Conservation (phyloP, 2,797 vertebrate species). For the Champsocephalus esox region DNA sequence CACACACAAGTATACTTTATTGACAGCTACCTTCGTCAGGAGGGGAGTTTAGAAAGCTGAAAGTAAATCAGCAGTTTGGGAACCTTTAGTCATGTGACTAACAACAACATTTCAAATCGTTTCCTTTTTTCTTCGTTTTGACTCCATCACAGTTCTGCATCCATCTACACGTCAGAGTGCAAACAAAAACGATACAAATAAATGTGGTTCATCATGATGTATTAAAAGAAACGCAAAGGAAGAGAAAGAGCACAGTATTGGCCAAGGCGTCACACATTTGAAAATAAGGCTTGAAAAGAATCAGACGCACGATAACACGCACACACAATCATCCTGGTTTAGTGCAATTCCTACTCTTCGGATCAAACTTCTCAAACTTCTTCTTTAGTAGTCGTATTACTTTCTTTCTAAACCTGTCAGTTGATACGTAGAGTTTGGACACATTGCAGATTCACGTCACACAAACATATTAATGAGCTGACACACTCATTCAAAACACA, state of each 20-base stretch:
- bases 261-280: conserved; percentile 30
- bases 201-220: not conserved
- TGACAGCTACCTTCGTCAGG: not conserved
- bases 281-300: conserved; percentile 52
- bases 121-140: not conserved
- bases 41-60: not conserved
- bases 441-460: not conserved
- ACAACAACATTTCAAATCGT: not conserved
- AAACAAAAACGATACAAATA: not conserved
- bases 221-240: conserved; percentile 12
- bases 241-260: conserved; percentile 22
- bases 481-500: not conserved
- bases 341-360: conserved; percentile 29
- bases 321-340: conserved; percentile 5
- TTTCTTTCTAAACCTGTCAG: conserved; percentile 3
- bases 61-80: not conserved
- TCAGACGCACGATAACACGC: not conserved
- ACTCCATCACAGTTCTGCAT: not conserved
- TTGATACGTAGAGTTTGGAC: not conserved
- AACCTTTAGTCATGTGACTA: not conserved
- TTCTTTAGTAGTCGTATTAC: not conserved
- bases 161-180: not conserved
- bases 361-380: not conserved
- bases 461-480: not conserved
- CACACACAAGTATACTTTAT: not conserved